Conservation (phyloP, 2,113 vertebrate species). For the Ageneiosus marmoratus region DNA sequence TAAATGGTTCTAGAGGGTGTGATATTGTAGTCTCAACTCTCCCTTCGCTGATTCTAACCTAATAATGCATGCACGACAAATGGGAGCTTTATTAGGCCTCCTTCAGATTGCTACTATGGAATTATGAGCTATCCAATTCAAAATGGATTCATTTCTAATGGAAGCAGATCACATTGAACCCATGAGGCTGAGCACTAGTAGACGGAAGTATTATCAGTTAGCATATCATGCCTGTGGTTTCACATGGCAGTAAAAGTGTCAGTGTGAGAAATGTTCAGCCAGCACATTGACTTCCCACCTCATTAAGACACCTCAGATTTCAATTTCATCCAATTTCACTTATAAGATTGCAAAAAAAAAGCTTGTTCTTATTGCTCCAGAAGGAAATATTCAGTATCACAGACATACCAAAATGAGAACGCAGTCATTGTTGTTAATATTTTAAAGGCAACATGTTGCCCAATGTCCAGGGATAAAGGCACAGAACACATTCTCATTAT, state of each 20-base stretch:
- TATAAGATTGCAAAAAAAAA: slow-evolving; percentile 40
- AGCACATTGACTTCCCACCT: slow-evolving; percentile 51
- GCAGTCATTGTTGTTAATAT: slow-evolving; percentile 53
- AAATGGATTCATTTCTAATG: slow-evolving; percentile 43
- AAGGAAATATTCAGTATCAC: slow-evolving; percentile 54
- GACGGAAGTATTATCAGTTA: slow-evolving; percentile 58
- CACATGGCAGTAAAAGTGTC: slow-evolving; percentile 55
- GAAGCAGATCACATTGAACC: slow-evolving; percentile 40
- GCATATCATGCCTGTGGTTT: slow-evolving; percentile 59
- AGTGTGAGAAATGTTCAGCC: slow-evolving; percentile 52
- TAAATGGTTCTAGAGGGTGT: slow-evolving; percentile 10
- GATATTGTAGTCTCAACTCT: background rate
- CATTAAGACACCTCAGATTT: slow-evolving; percentile 58
- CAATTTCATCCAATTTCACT: slow-evolving; percentile 41
- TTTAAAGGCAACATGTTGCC: slow-evolving; percentile 47
- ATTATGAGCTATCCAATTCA: slow-evolving; percentile 29
- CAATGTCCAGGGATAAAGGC: slow-evolving; percentile 30
- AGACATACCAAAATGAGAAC: slow-evolving; percentile 49
- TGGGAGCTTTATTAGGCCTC: slow-evolving; percentile 30
- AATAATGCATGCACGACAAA: slow-evolving; percentile 28
- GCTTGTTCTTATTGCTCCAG: slow-evolving; percentile 33
- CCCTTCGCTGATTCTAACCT: slow-evolving; percentile 21
- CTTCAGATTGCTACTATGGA: slow-evolving; percentile 2
- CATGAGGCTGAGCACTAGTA: slow-evolving; percentile 39
- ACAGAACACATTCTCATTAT: slow-evolving; percentile 4